These are phyloP conservation scores for Drosophila albomicans DNA, from an alignment of 1,140 invertebrate genomes.

Conservation along the genomic window DNA sequence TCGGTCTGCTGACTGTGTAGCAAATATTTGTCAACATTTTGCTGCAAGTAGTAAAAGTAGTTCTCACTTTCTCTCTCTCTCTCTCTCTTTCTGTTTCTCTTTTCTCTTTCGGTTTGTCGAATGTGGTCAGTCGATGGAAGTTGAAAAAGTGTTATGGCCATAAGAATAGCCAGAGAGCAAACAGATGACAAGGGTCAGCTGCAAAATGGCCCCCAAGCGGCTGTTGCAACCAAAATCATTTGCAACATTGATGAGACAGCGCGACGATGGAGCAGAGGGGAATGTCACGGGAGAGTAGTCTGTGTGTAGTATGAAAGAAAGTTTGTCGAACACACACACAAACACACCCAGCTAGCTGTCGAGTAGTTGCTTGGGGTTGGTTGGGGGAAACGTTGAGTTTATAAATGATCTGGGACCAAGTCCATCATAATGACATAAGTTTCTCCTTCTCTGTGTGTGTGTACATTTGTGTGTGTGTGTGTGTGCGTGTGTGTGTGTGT, in stretches of 20 bases:
- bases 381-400: constrained; percentile 40
- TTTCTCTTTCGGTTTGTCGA: too few relatives aligned
- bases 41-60: not conserved
- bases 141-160: not conserved
- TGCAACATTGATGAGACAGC: constrained; percentile 68
- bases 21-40: not conserved
- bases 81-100: too few relatives aligned
- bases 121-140: not conserved
- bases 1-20: not conserved
- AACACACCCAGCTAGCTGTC: not conserved
- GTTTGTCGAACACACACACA: constrained; percentile 38
- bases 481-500: constrained; percentile 27
- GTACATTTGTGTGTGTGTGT: not conserved
- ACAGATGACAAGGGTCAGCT: constrained; percentile 52
- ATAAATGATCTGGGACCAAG: constrained; percentile 64
- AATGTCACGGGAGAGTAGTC: constrained; percentile 5
- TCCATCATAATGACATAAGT: constrained; percentile 76
- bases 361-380: not conserved
- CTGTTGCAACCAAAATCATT: constrained; percentile 60
- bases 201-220: constrained; percentile 63
- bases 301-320: constrained; percentile 30
- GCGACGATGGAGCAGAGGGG: not conserved
- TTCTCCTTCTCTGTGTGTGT: not conserved
- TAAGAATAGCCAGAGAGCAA: constrained; percentile 7
- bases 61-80: not conserved